These are phyloP conservation scores for Trinectes maculatus DNA, from an alignment of 2,113 vertebrate genomes.

Conservation along the genomic window DNA sequence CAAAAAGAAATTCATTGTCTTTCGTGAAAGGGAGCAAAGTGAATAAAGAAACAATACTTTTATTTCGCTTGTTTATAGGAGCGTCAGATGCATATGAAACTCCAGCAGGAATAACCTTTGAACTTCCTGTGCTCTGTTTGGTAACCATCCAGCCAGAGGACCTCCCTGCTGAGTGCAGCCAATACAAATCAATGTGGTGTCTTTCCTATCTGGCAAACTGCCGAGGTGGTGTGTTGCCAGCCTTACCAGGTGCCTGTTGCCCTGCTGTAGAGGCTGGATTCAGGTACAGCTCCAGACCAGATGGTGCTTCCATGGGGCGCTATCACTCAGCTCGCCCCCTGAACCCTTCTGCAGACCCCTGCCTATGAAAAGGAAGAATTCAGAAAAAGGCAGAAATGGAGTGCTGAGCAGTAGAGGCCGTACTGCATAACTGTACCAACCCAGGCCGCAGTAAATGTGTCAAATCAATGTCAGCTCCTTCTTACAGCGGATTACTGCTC, in stretches of 20 bases:
- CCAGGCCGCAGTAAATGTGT: neutral
- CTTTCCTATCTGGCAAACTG: conserved; percentile 42
- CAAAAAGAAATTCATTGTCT: too few species aligned
- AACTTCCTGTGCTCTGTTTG: conserved; percentile 63
- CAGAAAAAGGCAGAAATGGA: conserved; percentile 3
- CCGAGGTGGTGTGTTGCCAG: conserved; percentile 53
- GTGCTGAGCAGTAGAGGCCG: neutral
- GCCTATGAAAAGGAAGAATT: conserved; percentile 16
- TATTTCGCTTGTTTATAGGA: neutral
- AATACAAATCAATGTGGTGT: conserved; percentile 56
- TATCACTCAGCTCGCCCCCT: conserved; percentile 48
- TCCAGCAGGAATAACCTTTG: conserved; percentile 58
- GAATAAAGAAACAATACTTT: neutral
- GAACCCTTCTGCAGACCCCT: conserved; percentile 53
- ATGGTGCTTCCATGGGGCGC: conserved; percentile 62
- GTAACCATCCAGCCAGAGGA: conserved; percentile 65
- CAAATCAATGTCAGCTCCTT: neutral
- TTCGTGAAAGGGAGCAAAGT: too few species aligned
- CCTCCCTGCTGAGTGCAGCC: conserved; percentile 44
- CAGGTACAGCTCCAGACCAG: conserved; percentile 66
- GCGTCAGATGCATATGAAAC: conserved; percentile 7
- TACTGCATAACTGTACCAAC: neutral
- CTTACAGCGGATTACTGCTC: neutral
- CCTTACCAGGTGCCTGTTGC: conserved; percentile 59
- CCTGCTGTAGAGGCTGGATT: conserved; percentile 37